Conservation (phyloP, 1,140 invertebrate genomes). For the Diachasma alloeum region DNA sequence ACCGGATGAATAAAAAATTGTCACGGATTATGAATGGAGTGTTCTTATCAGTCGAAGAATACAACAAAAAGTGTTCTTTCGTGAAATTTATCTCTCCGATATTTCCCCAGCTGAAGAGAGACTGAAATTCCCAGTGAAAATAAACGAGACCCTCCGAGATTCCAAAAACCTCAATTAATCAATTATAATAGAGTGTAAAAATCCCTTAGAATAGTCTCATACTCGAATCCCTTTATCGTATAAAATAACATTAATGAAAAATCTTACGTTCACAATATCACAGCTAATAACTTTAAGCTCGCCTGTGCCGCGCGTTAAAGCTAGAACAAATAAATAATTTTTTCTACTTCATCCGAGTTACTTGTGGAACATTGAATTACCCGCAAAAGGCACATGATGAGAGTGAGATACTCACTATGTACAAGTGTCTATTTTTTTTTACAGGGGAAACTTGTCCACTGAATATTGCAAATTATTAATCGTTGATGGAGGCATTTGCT, state of each 20-base stretch:
- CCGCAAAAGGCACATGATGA: background rate
- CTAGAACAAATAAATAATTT: constrained; percentile 29
- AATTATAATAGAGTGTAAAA: background rate
- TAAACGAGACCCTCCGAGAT: constrained; percentile 29
- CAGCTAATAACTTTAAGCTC: constrained; percentile 58
- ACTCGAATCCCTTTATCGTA: background rate
- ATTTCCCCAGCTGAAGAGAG: no score
- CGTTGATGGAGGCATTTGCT: constrained; percentile 5
- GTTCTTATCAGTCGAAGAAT: background rate
- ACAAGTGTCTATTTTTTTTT: background rate
- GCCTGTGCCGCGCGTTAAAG: constrained; percentile 16
- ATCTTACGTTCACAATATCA: constrained; percentile 49
- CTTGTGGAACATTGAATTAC: background rate
- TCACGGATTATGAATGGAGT: background rate
- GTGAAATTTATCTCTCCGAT: no score
- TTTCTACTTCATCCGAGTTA: background rate
- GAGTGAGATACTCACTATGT: background rate
- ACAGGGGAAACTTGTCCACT: no score
- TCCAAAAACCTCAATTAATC: constrained; percentile 12
- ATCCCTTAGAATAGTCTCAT: no score
- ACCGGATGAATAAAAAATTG: background rate
- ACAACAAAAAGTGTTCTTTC: background rate
- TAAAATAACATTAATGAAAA: constrained; percentile 22
- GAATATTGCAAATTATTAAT: background rate
- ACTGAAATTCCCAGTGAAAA: background rate